Conservation (phyloP, 2,888 invertebrate genomes). For the Melinaea marsaeus region DNA sequence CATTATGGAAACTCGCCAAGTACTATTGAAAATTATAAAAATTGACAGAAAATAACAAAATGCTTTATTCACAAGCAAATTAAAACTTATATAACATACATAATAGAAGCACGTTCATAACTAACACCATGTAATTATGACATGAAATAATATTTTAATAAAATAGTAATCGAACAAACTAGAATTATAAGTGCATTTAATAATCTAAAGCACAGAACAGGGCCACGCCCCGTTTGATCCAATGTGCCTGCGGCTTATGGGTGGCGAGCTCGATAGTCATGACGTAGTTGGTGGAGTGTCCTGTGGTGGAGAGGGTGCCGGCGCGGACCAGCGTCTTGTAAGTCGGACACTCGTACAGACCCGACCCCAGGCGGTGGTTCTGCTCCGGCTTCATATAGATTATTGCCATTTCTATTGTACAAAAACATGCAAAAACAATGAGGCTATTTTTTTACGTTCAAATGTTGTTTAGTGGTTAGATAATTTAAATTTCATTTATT, state of each 20-base stretch:
- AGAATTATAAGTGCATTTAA: conserved; percentile 23
- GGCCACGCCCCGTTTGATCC: conserved; percentile 88
- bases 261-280: conserved; percentile 84
- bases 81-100: conserved; percentile 5
- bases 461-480: too few species aligned
- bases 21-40: background rate
- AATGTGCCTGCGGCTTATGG: conserved; percentile 81
- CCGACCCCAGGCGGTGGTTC: conserved; percentile 69
- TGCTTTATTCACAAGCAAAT: background rate
- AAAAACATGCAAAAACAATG: too few species aligned
- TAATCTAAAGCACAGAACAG: conserved; percentile 84
- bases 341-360: conserved; percentile 83
- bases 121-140: too few species aligned
- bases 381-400: conserved; percentile 84
- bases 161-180: background rate
- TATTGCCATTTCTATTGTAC: conserved; percentile 79
- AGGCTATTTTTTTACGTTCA: too few species aligned
- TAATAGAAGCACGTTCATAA: background rate
- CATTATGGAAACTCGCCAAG: too few species aligned
- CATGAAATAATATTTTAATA: background rate
- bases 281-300: conserved; percentile 91
- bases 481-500: too few species aligned
- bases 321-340: conserved; percentile 88
- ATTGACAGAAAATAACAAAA: background rate
- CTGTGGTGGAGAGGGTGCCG: conserved; percentile 87